Evolutionary conservation across 2,888 invertebrate genomes (phyloP), one percentile per base, ranked within the genome.

Genomic region (Melanophora roralis): DNA sequence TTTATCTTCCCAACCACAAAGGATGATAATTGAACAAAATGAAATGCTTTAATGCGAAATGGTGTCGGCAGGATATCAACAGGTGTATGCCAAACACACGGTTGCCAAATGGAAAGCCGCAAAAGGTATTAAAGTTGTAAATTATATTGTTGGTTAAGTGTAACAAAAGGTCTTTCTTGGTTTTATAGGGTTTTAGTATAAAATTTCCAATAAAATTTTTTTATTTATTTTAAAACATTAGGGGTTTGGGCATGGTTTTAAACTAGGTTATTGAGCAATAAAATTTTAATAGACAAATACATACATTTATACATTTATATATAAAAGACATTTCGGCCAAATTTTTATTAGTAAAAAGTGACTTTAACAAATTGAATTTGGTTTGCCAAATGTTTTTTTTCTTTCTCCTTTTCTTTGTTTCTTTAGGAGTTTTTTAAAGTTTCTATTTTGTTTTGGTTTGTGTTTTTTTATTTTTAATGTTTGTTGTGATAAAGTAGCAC

Each of bases 111-210:
- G 32, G 6, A 32, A 53, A 53, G 32, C 53, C 53, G 8, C 53
- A 53, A 53, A 53, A 53, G n/a, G 2, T 53, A 53, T 53, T 53
- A 14, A 53, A 11, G 12, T 53, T 53, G 3, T 53, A 53, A 34
- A 53, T 53, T 27, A 32, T 53, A 32, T 53, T 53, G 53, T 53
- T 32, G 53, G 53, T 53, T 11, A 27, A 16, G 0, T 53, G 1
- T 32, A 53, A 27, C 14, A 53, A 27, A 3, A n/a, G 16, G 9
- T 5, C 9, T 3, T 32, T 53, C 6, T 32, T 16, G 11, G 36
- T 21, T 19, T 32, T 32, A 9, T n/a, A 53, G 27, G 27, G 14
- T 32, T 4, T 16, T 53, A n/a, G 32, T 16, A 14, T 4, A 27
- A 53, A 19, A 45, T 19, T 2, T 19, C 8, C n/a, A n/a, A 19